Conservation (phyloP, 1,140 invertebrate genomes). For the Lepidostoma basale region DNA sequence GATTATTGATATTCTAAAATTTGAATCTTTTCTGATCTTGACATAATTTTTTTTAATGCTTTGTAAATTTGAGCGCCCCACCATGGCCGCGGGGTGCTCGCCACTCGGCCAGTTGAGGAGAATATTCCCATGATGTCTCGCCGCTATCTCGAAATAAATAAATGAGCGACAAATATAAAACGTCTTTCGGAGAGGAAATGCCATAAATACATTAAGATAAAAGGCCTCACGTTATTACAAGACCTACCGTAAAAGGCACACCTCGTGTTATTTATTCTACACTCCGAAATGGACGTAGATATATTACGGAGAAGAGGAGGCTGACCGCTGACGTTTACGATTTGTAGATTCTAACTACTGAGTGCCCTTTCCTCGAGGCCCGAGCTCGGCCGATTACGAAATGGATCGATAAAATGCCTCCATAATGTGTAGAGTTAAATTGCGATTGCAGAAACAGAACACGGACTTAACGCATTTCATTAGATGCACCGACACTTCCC, state of each 20-base stretch:
- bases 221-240: constrained; percentile 43
- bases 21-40: neutral
- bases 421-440: no score
- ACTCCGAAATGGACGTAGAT: constrained; percentile 29
- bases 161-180: constrained; percentile 47
- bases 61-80: constrained; percentile 1
- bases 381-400: neutral
- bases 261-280: constrained; percentile 42
- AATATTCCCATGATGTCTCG: constrained; percentile 35
- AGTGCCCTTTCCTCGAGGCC: neutral
- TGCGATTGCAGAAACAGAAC: no score
- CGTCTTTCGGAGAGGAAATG: constrained; percentile 43
- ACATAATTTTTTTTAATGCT: no score
- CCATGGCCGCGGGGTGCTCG: neutral
- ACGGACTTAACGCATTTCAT: no score
- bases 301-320: constrained; percentile 6
- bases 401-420: constrained; percentile 1
- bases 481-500: no score
- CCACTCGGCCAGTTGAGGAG: neutral
- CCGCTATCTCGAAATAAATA: constrained; percentile 44
- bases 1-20: no score
- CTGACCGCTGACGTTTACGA: constrained; percentile 19
- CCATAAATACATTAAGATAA: constrained; percentile 47
- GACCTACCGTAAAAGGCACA: constrained; percentile 45
- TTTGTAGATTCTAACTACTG: neutral